Evolutionary conservation across 2,888 invertebrate genomes (phyloP).

Genomic region (Biston stratarius): DNA sequence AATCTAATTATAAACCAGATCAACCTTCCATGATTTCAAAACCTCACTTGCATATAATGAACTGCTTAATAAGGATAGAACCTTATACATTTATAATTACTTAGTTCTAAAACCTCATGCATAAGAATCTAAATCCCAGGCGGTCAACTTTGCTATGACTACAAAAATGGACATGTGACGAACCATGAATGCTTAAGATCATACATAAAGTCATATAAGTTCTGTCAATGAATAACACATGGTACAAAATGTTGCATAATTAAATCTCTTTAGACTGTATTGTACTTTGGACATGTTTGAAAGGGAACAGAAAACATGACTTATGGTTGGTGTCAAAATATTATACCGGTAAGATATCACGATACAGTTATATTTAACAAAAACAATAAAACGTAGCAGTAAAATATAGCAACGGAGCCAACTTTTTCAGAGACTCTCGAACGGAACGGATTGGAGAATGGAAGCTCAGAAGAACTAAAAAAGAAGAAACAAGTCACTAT

Average conservation of each 20-base stretch:
- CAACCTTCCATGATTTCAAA: background rate
- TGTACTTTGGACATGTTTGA: slow-evolving; percentile 11
- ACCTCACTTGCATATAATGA: slow-evolving; percentile 28
- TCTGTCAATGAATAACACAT: slow-evolving; percentile 43
- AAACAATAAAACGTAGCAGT: background rate
- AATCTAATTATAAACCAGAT: background rate
- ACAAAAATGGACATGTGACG: slow-evolving; percentile 37
- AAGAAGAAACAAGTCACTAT: background rate
- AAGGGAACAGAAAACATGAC: background rate
- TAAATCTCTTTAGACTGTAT: slow-evolving; percentile 9
- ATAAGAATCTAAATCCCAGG: slow-evolving; percentile 43
- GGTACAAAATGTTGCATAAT: slow-evolving; percentile 22
- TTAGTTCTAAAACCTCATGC: slow-evolving; percentile 51
- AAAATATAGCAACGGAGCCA: no score
- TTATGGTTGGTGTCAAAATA: background rate
- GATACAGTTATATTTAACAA: background rate
- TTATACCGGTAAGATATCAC: background rate
- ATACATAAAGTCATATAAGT: slow-evolving; percentile 35
- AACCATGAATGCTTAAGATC: slow-evolving; percentile 34
- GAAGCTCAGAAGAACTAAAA: no score
- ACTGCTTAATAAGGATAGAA: slow-evolving; percentile 30
- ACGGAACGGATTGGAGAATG: background rate
- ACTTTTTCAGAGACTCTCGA: no score
- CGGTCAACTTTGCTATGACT: slow-evolving; percentile 32
- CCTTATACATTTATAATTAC: slow-evolving; percentile 49